Percentiles rank a stretch among this genome's conserved stretches.
Conservation (phyloP, 2,113 vertebrate genomes). For the Lasiurus cinereus region DNA sequence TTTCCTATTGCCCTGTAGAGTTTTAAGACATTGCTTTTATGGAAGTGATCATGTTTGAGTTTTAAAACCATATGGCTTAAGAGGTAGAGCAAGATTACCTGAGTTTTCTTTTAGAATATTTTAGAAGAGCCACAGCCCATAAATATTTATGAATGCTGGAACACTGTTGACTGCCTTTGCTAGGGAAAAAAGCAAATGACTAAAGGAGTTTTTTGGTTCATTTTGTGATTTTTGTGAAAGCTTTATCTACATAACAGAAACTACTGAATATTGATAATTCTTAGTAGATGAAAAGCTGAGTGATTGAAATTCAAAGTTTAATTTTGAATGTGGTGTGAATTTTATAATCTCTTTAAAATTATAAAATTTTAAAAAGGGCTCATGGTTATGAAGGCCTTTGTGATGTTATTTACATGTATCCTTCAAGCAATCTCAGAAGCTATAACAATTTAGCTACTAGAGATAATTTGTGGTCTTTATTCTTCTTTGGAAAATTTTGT, state of each 20-base stretch:
- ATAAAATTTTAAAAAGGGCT: no score
- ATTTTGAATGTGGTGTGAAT: neutral
- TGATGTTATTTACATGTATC: neutral
- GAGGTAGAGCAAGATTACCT: conserved; percentile 33
- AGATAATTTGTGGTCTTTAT: neutral
- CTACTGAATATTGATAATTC: neutral
- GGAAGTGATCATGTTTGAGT: neutral
- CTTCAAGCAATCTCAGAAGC: neutral
- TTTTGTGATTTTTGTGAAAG: conserved; percentile 47
- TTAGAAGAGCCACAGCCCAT: neutral
- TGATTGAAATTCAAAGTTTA: conserved; percentile 32
- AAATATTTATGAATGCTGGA: neutral
- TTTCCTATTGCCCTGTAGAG: neutral
- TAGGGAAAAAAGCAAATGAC: neutral
- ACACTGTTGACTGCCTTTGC: neutral
- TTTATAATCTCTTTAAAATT: conserved; percentile 14
- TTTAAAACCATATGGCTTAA: conserved; percentile 33
- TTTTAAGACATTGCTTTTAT: conserved; percentile 6
- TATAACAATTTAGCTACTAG: neutral
- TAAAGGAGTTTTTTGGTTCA: neutral
- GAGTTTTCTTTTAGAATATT: conserved; percentile 66
- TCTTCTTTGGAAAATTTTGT: conserved; percentile 3
- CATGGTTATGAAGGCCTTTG: neutral
- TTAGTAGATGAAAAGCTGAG: neutral
- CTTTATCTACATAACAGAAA: neutral